These are phyloP conservation scores for Drusus annulatus DNA, from an alignment of 1,140 invertebrate genomes.

Conservation along the genomic window DNA sequence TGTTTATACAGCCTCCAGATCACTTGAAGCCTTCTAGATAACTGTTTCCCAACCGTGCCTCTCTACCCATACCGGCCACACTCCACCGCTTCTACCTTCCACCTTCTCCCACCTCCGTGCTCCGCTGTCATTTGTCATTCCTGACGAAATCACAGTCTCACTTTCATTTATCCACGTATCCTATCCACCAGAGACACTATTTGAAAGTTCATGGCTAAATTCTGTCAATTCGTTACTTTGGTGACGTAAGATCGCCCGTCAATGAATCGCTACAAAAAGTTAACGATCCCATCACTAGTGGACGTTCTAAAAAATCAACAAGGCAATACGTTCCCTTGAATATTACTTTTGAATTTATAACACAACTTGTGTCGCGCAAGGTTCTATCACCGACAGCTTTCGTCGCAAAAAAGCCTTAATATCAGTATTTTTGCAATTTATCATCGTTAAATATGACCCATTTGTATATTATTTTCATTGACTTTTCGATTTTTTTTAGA, in stretches of 20 bases:
- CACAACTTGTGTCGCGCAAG: too few species aligned
- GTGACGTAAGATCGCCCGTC: slow-evolving; percentile 25
- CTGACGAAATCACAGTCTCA: slow-evolving; percentile 31
- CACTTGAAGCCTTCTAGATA: slow-evolving; percentile 34
- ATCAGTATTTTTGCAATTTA: too few species aligned
- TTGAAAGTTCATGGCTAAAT: slow-evolving; percentile 35
- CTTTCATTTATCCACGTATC: slow-evolving; percentile 27
- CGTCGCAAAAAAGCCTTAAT: too few species aligned
- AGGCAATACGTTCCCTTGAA: too few species aligned
- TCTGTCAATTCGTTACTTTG: slow-evolving; percentile 13
- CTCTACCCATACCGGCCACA: slow-evolving; percentile 1
- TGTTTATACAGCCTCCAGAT: slow-evolving; percentile 15
- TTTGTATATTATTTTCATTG: too few species aligned
- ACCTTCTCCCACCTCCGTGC: background rate
- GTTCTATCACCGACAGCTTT: too few species aligned
- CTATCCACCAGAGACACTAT: slow-evolving; percentile 27
- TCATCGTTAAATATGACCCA: too few species aligned
- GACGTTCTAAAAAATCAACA: too few species aligned
- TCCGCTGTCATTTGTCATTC: slow-evolving; percentile 23
- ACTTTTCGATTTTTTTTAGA: too few species aligned
- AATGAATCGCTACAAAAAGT: background rate
- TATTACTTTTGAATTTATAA: too few species aligned
- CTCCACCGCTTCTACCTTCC: background rate
- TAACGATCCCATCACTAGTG: too few species aligned
- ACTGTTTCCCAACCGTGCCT: slow-evolving; percentile 23